Base-by-base conservation (phyloP, 1,140 invertebrate genomes). In the Atta texana region DNA sequence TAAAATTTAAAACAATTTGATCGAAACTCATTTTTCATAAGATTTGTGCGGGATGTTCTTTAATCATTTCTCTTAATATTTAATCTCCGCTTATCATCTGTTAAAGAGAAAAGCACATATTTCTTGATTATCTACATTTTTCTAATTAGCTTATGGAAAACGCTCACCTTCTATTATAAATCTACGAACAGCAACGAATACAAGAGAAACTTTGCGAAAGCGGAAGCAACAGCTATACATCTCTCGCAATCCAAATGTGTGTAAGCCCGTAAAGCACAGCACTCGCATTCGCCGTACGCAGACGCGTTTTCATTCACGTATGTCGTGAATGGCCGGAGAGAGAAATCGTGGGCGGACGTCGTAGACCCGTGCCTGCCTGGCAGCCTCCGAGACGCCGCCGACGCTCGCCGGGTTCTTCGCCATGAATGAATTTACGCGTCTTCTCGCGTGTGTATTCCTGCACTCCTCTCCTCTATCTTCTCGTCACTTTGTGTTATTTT, bases 341-440 rank as follows among this genome's bases (percentile, higher is more conserved):
- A 71, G 55, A 88, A 86, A 74, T 85, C 89, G 92, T 92, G 87
- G 90, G 91, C 89, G 91, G 91, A 91, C 90, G 80, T 86, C 86
- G 77, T 74, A 87, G 75, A 74, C 34, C 8, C 24, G 21, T 66
- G 63, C 21, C 74, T 85, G 63, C 21, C 72, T 85, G 84, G 72
- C 75, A 71, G 24, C 12, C 87, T 89, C 84, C 85, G 71, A 82
- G 80, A 74, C 76, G 12, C 57, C 57, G 57, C n/a, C 44, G n/a
- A 21, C 61, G 74, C 64, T 44, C 80, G 57, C 71, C 77, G 12
- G 85, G 74, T 91, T 93, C 88, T 91, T 92, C 90, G 91, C 68
- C 90, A 88, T 93, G 92, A 93, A 94, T 93, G 93, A 93, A 93
- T 93, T 92, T 86, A 92, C 90, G 72, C 85, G 75, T 80, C 63